Evolutionary conservation across 2,113 vertebrate genomes (phyloP).

Genomic region (Pterocles orientalis): DNA sequence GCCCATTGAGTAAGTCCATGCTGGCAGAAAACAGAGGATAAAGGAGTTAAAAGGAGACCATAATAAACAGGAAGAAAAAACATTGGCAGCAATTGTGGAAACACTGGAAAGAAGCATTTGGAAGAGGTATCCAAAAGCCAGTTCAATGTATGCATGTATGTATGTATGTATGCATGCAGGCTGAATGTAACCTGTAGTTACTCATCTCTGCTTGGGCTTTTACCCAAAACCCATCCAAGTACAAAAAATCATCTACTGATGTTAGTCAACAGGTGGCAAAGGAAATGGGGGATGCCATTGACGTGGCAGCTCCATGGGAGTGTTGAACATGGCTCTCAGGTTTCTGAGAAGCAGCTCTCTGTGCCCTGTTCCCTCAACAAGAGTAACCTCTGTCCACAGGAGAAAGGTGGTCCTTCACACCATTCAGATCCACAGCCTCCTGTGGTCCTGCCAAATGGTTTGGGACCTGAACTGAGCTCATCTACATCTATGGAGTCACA

Average conservation of each 20-base stretch:
- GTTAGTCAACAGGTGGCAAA: background rate
- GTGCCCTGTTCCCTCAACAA: background rate
- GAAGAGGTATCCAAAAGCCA: background rate
- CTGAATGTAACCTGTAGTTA: background rate
- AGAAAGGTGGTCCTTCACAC: background rate
- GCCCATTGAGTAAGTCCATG: background rate
- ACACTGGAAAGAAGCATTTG: background rate
- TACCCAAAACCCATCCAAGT: background rate
- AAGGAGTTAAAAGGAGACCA: background rate
- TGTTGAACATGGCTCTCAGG: background rate
- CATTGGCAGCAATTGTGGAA: background rate
- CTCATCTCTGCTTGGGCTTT: background rate
- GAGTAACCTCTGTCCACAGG: background rate
- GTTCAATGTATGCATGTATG: background rate
- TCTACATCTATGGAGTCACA: rapidly evolving
- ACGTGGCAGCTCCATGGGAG: background rate
- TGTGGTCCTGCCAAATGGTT: background rate
- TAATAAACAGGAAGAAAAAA: background rate
- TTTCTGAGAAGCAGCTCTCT: background rate
- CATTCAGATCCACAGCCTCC: background rate
- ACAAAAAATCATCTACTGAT: background rate
- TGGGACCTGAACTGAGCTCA: background rate
- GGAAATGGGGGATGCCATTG: background rate
- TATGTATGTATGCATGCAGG: no score
- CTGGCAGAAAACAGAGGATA: background rate